Conservation (phyloP, 1,140 invertebrate genomes). For the Holcopasites calliopsidis region DNA sequence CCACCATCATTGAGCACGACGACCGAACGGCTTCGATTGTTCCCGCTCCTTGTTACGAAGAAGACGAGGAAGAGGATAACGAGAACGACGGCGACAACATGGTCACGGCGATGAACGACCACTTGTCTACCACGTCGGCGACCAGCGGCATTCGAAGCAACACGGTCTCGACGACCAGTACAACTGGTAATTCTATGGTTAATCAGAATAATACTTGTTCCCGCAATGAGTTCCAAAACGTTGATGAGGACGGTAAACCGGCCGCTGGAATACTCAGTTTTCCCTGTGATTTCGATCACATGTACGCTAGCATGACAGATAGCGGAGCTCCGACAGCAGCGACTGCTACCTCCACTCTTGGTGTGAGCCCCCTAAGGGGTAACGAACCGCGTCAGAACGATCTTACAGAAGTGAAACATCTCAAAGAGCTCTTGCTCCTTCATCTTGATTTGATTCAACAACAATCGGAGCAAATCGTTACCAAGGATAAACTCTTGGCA, state of each 20-base stretch:
- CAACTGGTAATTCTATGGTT: constrained; percentile 22
- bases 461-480: constrained; percentile 85
- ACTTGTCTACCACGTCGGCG: constrained; percentile 73
- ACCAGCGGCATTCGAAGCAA: constrained; percentile 69
- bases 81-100: constrained; percentile 68
- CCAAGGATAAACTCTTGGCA: constrained; percentile 84
- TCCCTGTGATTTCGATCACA: constrained; percentile 81
- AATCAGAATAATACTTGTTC: constrained; percentile 34
- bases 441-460: constrained; percentile 88
- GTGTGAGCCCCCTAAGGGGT: constrained; percentile 71
- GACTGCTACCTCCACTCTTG: constrained; percentile 69
- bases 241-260: constrained; percentile 64
- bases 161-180: constrained; percentile 37
- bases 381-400: constrained; percentile 78
- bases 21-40: constrained; percentile 40
- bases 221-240: constrained; percentile 49
- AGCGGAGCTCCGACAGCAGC: constrained; percentile 51
- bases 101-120: constrained; percentile 79
- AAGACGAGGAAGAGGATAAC: constrained; percentile 39
- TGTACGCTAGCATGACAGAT: constrained; percentile 80
- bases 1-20: constrained; percentile 52
- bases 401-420: constrained; percentile 82
- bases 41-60: constrained; percentile 36
- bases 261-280: constrained; percentile 73
- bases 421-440: constrained; percentile 85